Evolutionary conservation across 1,140 invertebrate species (phyloP).

Genomic region (Pemphigus obesinymphae): DNA sequence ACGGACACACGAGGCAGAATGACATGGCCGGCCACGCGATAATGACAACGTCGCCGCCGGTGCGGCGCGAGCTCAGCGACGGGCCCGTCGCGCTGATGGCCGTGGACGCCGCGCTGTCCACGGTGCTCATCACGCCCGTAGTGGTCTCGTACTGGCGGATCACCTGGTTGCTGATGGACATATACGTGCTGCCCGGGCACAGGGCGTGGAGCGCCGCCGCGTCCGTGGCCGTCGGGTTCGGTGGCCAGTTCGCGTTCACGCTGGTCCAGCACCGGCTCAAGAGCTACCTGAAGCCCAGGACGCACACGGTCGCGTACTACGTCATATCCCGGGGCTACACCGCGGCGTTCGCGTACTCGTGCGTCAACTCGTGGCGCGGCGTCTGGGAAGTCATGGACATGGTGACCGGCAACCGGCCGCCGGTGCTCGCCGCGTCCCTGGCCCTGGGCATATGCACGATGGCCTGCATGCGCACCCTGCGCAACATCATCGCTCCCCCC

Average conservation of each 20-base stretch:
- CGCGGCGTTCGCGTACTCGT: slow-evolving; percentile 66
- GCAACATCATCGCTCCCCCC: slow-evolving; percentile 76
- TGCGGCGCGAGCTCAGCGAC: slow-evolving; percentile 52
- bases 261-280: slow-evolving; percentile 62
- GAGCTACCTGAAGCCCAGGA: slow-evolving; percentile 61
- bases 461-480: slow-evolving; percentile 60
- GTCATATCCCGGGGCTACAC: slow-evolving; percentile 70
- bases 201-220: slow-evolving; percentile 58
- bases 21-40: too few species aligned
- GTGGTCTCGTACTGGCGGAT: slow-evolving; percentile 82
- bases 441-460: slow-evolving; percentile 59
- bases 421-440: slow-evolving; percentile 58
- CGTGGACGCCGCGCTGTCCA: slow-evolving; percentile 67
- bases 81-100: slow-evolving; percentile 55
- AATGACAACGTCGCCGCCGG: slow-evolving; percentile 48
- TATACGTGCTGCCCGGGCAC: slow-evolving; percentile 62
- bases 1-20: too few species aligned
- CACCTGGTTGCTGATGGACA: slow-evolving; percentile 73
- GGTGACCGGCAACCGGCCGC: slow-evolving; percentile 59
- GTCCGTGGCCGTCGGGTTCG: slow-evolving; percentile 65
- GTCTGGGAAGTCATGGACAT: slow-evolving; percentile 71
- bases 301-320: slow-evolving; percentile 62
- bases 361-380: slow-evolving; percentile 79
- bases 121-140: slow-evolving; percentile 66
- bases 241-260: slow-evolving; percentile 64